Evolutionary conservation across 1,140 invertebrate genomes (phyloP).

Genomic region (Bombus sibiricus): DNA sequence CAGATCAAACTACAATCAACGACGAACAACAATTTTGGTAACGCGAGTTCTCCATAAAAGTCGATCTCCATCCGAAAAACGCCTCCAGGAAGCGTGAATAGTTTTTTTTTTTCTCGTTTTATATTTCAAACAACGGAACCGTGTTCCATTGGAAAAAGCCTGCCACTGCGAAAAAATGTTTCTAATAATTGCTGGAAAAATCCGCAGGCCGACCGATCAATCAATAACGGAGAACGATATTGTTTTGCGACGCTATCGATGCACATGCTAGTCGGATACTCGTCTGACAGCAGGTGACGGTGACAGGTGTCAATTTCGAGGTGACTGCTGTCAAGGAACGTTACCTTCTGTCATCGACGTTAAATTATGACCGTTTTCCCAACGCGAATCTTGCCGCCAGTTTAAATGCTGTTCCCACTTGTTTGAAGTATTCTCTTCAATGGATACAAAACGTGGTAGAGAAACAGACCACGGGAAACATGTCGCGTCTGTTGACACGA

Average conservation of each 20-base stretch:
- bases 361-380: conserved; percentile 4
- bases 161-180: not conserved
- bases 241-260: conserved; percentile 22
- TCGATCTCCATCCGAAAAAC: not conserved
- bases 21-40: not conserved
- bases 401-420: not conserved
- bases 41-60: not conserved
- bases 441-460: not conserved
- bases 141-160: not conserved
- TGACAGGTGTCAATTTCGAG: conserved; percentile 41
- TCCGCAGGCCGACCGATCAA: conserved; percentile 11
- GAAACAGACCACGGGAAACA: not conserved
- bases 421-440: not conserved
- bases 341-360: conserved; percentile 25
- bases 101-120: not conserved
- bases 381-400: not conserved
- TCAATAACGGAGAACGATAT: conserved; percentile 26
- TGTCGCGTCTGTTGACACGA: not conserved
- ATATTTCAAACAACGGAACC: not conserved
- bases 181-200: conserved; percentile 19
- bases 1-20: not conserved
- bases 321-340: conserved; percentile 29
- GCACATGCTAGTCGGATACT: conserved; percentile 11
- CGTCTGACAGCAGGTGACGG: conserved; percentile 14
- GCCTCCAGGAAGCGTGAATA: not conserved